Percentiles rank a stretch among this genome's conserved stretches.
phyloP scores from a whole-genome alignment of 1,140 invertebrate species.

The Hypothenemus hampei region DNA sequence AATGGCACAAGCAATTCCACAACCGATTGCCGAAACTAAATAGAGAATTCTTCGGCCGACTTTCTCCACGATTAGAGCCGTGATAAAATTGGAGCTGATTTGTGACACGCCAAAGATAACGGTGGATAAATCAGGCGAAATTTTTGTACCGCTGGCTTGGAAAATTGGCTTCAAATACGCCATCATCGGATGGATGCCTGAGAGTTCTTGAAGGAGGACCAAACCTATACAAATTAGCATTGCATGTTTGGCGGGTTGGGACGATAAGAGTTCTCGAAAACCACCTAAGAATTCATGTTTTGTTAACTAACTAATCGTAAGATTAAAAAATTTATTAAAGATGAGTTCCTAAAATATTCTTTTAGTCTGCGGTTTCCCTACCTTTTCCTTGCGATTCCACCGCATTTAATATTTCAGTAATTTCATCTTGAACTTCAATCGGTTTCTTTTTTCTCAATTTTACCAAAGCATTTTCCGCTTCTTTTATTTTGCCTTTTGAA shows the following conservation, averaged over 20 bases:
- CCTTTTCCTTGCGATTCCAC: conserved; percentile 39
- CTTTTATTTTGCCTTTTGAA: conserved; percentile 52
- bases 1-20: conserved; percentile 42
- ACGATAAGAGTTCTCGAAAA: conserved; percentile 19
- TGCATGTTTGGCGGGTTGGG: conserved; percentile 56
- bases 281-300: conserved; percentile 15
- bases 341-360: not conserved
- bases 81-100: conserved; percentile 64
- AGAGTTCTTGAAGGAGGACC: conserved; percentile 83
- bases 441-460: conserved; percentile 55
- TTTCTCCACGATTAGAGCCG: conserved; percentile 70
- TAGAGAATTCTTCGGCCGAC: conserved; percentile 68
- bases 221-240: conserved; percentile 69
- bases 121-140: conserved; percentile 54
- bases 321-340: too few relatives aligned
- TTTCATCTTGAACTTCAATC: conserved; percentile 41
- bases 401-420: conserved; percentile 17
- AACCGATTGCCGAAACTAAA: conserved; percentile 60
- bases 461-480: conserved; percentile 58
- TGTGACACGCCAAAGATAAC: conserved; percentile 77
- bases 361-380: not conserved
- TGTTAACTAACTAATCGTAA: not conserved
- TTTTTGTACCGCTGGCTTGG: conserved; percentile 53
- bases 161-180: conserved; percentile 77
- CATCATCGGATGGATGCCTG: conserved; percentile 80